Evolutionary conservation across 2,888 invertebrate species (phyloP), one percentile per base, ranked within the genome.

Genomic region (Pterobdella sp.): DNA sequence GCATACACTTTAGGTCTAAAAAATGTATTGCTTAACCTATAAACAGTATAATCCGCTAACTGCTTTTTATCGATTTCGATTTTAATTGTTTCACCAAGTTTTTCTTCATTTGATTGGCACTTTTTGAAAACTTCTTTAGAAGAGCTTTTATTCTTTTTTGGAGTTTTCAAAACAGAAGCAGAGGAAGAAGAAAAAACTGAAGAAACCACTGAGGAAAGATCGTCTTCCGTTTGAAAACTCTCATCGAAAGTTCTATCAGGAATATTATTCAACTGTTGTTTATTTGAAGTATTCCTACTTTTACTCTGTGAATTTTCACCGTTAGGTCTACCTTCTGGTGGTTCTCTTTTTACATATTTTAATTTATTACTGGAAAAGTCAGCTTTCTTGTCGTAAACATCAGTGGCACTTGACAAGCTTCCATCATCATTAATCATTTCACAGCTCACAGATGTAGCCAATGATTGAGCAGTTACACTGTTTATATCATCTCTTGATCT

Each of bases 11-110:
- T 63, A n/a, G 26, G 14, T 1, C n/a, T 29, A 10, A 60, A 10
- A 22, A 32, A n/a, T 35, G 71, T 26, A 35, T 32, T 34, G 7
- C 35, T 63, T 22, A 71, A 71, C 7, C 56, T 31, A 31, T 63
- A 26, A 31, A 71, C n/a, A 34, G 60, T 63, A 26, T 32, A 71
- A 1, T 71, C 71, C n/a, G 60, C 10, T 1, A 71, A 22, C 34
- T 63, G 71, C 35, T 35, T 35, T 7, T 26, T 34, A 37, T 71
- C 71, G 7, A 71, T n/a, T 34, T 63, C 63, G 34, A 71, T n/a
- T 14, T 63, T 63, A 3, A 56, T 56, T 3, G 4, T 26, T n/a
- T 56, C 14, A 22, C 18, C 60, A n/a, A 56, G 4, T 56, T n/a
- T 26, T 14, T 42, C 60, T 56, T 7, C n/a, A n/a, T n/a, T n/a